Evolutionary conservation across 2,888 invertebrate species (phyloP).

Genomic region (Timandra comae): DNA sequence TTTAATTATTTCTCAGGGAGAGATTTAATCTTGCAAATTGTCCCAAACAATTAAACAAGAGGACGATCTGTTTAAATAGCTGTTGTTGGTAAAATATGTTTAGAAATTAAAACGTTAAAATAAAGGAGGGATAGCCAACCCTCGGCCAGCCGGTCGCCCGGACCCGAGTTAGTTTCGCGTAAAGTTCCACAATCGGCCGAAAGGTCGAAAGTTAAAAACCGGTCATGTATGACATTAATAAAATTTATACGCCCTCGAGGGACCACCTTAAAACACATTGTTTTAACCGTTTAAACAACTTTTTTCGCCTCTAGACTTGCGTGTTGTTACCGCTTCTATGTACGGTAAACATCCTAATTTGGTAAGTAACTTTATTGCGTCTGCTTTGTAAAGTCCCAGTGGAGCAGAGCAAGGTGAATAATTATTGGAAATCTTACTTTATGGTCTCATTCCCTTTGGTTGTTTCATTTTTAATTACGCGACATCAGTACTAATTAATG

Average conservation of each 20-base stretch:
- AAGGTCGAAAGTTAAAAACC: slow-evolving; percentile 45
- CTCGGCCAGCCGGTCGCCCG: slow-evolving; percentile 23
- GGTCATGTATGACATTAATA: slow-evolving; percentile 35
- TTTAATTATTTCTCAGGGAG: slow-evolving; percentile 14
- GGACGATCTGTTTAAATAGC: slow-evolving; percentile 12
- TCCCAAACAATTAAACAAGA: slow-evolving; percentile 24
- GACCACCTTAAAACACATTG: slow-evolving; percentile 7
- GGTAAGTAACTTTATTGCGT: slow-evolving; percentile 9
- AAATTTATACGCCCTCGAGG: slow-evolving; percentile 12
- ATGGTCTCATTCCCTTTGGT: slow-evolving; percentile 7
- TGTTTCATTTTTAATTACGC: slow-evolving; percentile 6
- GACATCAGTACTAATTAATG: no score
- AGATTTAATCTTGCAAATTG: slow-evolving; percentile 28
- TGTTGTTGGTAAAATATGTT: slow-evolving; percentile 16
- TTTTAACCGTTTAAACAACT: slow-evolving; percentile 5
- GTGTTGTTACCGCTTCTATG: slow-evolving; percentile 8
- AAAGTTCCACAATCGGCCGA: slow-evolving; percentile 42
- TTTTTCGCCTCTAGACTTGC: slow-evolving; percentile 8
- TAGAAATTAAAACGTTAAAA: slow-evolving; percentile 26
- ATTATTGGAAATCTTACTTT: slow-evolving; percentile 16
- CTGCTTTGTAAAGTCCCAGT: slow-evolving; percentile 2
- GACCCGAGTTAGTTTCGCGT: slow-evolving; percentile 30
- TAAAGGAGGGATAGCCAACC: slow-evolving; percentile 24
- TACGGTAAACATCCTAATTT: slow-evolving; percentile 16
- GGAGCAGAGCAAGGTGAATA: slow-evolving; percentile 18